These are phyloP conservation scores for Podarcis siculus DNA, from an alignment of 2,797 vertebrate species.

Conservation along the genomic window DNA sequence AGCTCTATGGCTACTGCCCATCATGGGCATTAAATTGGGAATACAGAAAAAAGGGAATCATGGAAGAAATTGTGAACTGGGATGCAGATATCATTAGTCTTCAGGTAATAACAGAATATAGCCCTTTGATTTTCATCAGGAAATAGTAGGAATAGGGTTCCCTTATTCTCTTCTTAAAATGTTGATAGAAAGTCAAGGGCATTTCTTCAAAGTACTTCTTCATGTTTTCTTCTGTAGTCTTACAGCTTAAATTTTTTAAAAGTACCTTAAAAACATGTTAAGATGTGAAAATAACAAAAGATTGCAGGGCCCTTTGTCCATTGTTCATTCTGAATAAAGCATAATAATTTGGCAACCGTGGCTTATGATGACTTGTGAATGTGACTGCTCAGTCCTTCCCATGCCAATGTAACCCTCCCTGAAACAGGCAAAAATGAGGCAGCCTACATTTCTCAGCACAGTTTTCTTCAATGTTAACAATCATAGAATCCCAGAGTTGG, in stretches of 20 bases:
- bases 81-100: slow-evolving; percentile 98
- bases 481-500: too few species aligned
- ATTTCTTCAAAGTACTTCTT: not conserved
- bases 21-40: slow-evolving; percentile 99
- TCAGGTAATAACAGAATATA: slow-evolving; percentile 83
- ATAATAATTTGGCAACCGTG: too few species aligned
- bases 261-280: not conserved
- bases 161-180: not conserved
- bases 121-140: not conserved
- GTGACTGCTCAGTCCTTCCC: not conserved
- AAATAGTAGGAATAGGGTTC: not conserved
- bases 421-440: not conserved
- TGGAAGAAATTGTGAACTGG: slow-evolving; percentile 97
- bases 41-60: slow-evolving; percentile 98
- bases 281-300: not conserved
- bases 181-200: not conserved
- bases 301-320: not conserved
- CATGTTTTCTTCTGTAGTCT: not conserved
- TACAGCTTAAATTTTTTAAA: not conserved
- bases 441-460: not conserved
- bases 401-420: not conserved
- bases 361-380: too few species aligned
- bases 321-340: too few species aligned
- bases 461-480: slow-evolving; percentile 20
- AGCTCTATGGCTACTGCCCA: slow-evolving; percentile 98